These are phyloP conservation scores for Silurus glanis DNA, from an alignment of 2,113 vertebrate species.

Conservation along the genomic window DNA sequence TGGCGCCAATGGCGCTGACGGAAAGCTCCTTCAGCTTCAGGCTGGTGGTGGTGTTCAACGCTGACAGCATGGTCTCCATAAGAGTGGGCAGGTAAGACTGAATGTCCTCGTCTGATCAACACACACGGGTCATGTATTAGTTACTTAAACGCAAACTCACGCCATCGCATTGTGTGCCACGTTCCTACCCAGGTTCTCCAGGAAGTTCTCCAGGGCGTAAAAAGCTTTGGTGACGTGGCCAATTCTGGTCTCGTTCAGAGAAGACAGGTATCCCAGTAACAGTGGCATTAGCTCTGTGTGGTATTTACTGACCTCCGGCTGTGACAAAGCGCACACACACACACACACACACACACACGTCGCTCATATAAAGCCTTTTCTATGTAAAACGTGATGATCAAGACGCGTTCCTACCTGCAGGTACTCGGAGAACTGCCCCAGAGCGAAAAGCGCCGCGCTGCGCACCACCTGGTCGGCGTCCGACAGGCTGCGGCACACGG, in stretches of 20 bases:
- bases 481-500: slow-evolving; percentile 79
- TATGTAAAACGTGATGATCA: neutral
- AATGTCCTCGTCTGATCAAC: slow-evolving; percentile 75
- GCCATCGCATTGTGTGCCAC: too few relatives aligned
- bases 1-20: slow-evolving; percentile 84
- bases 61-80: slow-evolving; percentile 83
- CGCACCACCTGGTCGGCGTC: slow-evolving; percentile 81
- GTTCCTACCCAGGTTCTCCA: slow-evolving; percentile 83
- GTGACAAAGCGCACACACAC: neutral
- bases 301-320: slow-evolving; percentile 85
- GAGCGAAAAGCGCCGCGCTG: slow-evolving; percentile 80
- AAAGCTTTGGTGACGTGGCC: slow-evolving; percentile 84
- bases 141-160: too few relatives aligned
- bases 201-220: slow-evolving; percentile 88
- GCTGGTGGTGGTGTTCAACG: slow-evolving; percentile 71
- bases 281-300: slow-evolving; percentile 83
- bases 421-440: slow-evolving; percentile 89
- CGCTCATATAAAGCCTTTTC: neutral
- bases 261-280: slow-evolving; percentile 79
- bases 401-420: slow-evolving; percentile 75
- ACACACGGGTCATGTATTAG: too few relatives aligned
- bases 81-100: slow-evolving; percentile 83
- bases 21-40: slow-evolving; percentile 82
- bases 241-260: slow-evolving; percentile 72
- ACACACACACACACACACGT: neutral